phyloP scores from a whole-genome alignment of 2,113 vertebrate genomes.

The Quiscalus mexicanus region DNA sequence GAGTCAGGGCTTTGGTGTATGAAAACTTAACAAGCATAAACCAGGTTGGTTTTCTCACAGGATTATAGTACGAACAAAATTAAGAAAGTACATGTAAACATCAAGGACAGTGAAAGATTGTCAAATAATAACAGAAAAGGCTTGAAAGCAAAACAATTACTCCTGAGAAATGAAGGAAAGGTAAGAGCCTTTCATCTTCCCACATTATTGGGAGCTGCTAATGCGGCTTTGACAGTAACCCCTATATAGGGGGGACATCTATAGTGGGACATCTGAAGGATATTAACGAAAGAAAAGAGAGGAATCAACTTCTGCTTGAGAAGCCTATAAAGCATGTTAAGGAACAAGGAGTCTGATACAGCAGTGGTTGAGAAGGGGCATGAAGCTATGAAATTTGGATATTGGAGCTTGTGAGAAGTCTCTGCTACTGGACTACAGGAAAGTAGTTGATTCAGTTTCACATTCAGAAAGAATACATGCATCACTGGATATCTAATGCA shows the following conservation, averaged over 20 bases:
- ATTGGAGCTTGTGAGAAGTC: not conserved
- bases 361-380: not conserved
- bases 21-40: not conserved
- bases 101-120: not conserved
- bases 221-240: not conserved
- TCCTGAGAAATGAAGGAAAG: not conserved
- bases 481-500: not conserved
- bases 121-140: not conserved
- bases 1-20: not conserved
- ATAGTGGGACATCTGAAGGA: not conserved
- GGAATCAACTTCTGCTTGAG: not conserved
- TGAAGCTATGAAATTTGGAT: not conserved
- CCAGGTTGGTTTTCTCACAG: not conserved
- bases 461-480: not conserved
- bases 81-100: not conserved
- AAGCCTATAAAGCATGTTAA: not conserved
- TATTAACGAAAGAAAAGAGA: not conserved
- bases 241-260: not conserved
- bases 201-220: not conserved
- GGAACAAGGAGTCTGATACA: not conserved
- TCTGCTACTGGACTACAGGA: not conserved
- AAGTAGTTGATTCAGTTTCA: not conserved
- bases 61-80: not conserved
- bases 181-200: not conserved
- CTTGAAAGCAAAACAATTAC: not conserved